Evolutionary conservation across 2,888 invertebrate species (phyloP), one percentile per base, ranked within the genome.

Genomic region (Leptarthrus brevirostris): DNA sequence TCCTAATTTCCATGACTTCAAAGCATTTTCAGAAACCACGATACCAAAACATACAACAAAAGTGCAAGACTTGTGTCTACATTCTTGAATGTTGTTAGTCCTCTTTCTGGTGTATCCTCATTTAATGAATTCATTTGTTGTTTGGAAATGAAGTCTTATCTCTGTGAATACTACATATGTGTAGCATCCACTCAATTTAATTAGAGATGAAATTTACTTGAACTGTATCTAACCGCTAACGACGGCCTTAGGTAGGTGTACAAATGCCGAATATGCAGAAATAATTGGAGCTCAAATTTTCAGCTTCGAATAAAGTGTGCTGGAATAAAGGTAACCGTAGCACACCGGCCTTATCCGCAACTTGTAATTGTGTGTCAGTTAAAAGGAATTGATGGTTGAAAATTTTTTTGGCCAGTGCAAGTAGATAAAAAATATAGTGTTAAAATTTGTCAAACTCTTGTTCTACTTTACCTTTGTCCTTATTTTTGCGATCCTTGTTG

Each of bases 401-500:
- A n/a, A n/a, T n/a, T n/a, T n/a, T n/a, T n/a, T n/a, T n/a, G n/a
- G n/a, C n/a, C n/a, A n/a, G n/a, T n/a, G n/a, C n/a, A n/a, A n/a
- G n/a, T n/a, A n/a, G n/a, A n/a, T n/a, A n/a, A n/a, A n/a, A n/a
- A n/a, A n/a, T n/a, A n/a, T n/a, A n/a, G n/a, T n/a, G n/a, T n/a
- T n/a, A n/a, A n/a, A n/a, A n/a, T n/a, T n/a, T n/a, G n/a, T n/a
- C n/a, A n/a, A n/a, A n/a, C n/a, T n/a, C n/a, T n/a, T n/a, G n/a
- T n/a, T n/a, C n/a, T n/a, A n/a, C n/a, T 87, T 90, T 87, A 83
- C 86, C 87, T 87, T 89, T 90, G 81, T 84, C 84, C 80, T 84
- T 84, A 78, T 85, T 85, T 79, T 84, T 84, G 77, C 84, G 84
- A 77, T 85, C 84, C 53, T 84, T 84, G 80, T 84, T 84, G 80